These are phyloP conservation scores for Eptesicus fuscus DNA, from an alignment of 2,113 vertebrate genomes.

Conservation along the genomic window DNA sequence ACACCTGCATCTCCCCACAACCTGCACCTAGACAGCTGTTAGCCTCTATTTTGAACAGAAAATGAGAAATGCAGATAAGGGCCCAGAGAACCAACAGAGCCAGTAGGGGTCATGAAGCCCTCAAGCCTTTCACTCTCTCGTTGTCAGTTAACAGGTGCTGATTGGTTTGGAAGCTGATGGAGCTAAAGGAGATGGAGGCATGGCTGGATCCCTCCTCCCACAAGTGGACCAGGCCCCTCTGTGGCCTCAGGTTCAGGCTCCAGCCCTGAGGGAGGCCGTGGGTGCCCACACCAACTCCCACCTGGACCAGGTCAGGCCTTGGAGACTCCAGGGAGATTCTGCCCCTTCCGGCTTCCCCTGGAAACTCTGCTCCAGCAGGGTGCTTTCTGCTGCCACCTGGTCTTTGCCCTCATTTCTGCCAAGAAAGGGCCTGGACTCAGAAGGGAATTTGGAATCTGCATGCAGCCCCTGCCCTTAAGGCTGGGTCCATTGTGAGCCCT, in stretches of 20 bases:
- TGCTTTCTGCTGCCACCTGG: background rate
- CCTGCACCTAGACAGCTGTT: background rate
- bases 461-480: background rate
- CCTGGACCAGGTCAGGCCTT: background rate
- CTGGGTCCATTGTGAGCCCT: background rate
- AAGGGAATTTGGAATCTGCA: background rate
- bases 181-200: background rate
- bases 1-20: background rate
- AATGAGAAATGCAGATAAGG: background rate
- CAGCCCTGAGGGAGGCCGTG: background rate
- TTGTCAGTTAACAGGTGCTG: background rate
- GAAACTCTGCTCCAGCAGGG: background rate
- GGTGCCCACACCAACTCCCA: background rate
- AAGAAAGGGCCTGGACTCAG: background rate
- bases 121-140: background rate
- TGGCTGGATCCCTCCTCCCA: background rate
- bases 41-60: background rate
- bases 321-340: background rate
- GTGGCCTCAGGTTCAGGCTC: background rate
- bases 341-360: background rate
- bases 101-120: fast-evolving
- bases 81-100: background rate
- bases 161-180: background rate
- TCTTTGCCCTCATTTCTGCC: background rate
- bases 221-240: fast-evolving